A percentile compares a stretch with the other conserved stretches of the same genome.
Conservation (phyloP, 2,888 invertebrate genomes). For the Caenorhabditis angaria region DNA sequence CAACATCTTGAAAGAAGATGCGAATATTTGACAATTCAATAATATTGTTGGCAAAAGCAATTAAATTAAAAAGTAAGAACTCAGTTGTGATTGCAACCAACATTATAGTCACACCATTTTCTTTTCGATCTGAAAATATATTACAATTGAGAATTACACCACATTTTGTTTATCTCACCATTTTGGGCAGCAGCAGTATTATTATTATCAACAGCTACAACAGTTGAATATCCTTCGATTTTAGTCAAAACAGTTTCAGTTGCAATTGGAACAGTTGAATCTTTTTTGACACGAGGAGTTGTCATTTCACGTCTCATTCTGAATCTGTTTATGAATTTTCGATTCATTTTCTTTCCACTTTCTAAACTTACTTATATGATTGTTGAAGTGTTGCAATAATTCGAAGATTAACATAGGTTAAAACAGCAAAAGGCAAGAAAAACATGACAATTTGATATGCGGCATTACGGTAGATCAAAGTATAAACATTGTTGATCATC, state of each 20-base stretch:
- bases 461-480: conserved; percentile 57
- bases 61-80: conserved; percentile 65
- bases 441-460: conserved; percentile 66
- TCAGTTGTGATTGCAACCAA: conserved; percentile 66
- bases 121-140: conserved; percentile 54
- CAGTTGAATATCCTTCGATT: conserved; percentile 35
- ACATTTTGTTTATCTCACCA: conserved; percentile 17
- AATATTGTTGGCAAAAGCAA: conserved; percentile 67
- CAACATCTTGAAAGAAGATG: conserved; percentile 38
- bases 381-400: conserved; percentile 57
- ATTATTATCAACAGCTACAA: conserved; percentile 24
- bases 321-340: conserved; percentile 9
- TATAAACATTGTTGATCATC: conserved; percentile 54
- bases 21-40: conserved; percentile 56
- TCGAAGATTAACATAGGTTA: conserved; percentile 59
- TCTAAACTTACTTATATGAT: conserved; percentile 47
- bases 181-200: conserved; percentile 3
- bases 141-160: background rate
- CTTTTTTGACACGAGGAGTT: conserved; percentile 20
- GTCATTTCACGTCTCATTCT: conserved; percentile 42
- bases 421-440: conserved; percentile 60
- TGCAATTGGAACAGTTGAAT: conserved; percentile 21
- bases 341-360: background rate
- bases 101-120: conserved; percentile 65
- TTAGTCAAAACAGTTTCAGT: conserved; percentile 36